Evolutionary conservation across 2,888 invertebrate species (phyloP).

Genomic region (Hypomecis atomaria): DNA sequence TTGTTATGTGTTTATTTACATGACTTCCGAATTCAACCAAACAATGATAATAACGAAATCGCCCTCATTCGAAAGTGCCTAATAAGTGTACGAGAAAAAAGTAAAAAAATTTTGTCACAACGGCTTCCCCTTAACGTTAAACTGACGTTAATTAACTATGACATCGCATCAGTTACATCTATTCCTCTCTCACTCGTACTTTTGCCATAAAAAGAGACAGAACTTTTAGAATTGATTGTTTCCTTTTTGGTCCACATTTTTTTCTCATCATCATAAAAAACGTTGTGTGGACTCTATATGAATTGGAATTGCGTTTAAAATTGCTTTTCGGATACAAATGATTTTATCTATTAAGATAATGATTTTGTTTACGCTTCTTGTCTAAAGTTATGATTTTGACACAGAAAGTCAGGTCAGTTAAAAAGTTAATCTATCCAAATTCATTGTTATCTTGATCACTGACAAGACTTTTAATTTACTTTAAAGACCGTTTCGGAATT

Average conservation of each 20-base stretch:
- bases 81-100: neutral
- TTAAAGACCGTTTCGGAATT: neutral
- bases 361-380: constrained; percentile 42
- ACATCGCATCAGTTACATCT: constrained; percentile 70
- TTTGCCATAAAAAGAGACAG: constrained; percentile 48
- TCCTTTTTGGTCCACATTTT: constrained; percentile 52
- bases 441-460: constrained; percentile 22
- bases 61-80: no score
- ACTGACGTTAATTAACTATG: constrained; percentile 74
- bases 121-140: constrained; percentile 62
- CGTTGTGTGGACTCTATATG: neutral
- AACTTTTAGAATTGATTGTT: constrained; percentile 55
- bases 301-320: constrained; percentile 18
- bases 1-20: no score
- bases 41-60: no score
- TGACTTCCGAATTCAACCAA: no score
- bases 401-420: constrained; percentile 31
- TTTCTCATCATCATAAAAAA: constrained; percentile 21
- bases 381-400: constrained; percentile 39
- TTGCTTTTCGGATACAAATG: constrained; percentile 1
- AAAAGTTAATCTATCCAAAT: constrained; percentile 19
- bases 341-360: constrained; percentile 28
- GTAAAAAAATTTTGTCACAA: neutral
- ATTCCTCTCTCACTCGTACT: constrained; percentile 53
- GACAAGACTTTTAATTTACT: neutral